Percentiles rank a stretch among this genome's conserved stretches.
phyloP scores from a whole-genome alignment of 2,113 vertebrate genomes.

The Psephotus haematonotus region DNA sequence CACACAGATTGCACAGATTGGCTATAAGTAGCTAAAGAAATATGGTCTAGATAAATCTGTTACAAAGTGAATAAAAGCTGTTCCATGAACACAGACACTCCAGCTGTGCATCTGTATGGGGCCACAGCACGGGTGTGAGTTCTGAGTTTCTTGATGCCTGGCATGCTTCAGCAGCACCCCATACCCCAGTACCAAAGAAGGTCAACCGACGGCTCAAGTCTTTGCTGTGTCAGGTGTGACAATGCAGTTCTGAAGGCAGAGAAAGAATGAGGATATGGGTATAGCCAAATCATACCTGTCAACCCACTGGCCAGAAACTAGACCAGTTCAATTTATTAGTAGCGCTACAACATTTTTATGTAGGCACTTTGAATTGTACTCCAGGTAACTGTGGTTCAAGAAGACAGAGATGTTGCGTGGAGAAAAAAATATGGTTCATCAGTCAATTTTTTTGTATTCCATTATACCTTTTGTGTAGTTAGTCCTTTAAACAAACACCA shows the following conservation, averaged over 20 bases:
- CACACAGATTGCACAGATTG: no score
- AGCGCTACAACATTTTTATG: neutral
- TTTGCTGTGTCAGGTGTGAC: neutral
- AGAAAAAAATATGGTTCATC: neutral
- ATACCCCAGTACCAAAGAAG: accelerated
- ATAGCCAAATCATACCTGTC: neutral
- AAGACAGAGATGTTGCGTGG: neutral
- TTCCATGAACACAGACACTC: neutral
- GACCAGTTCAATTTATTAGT: neutral
- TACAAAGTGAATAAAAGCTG: neutral
- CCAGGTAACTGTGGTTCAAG: neutral
- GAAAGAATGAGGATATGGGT: neutral
- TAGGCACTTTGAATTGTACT: neutral
- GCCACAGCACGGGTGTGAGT: neutral
- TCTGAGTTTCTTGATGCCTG: accelerated
- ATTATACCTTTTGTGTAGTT: neutral
- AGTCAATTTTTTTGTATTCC: neutral
- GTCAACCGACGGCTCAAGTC: neutral
- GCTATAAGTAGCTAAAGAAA: neutral
- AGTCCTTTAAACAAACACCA: neutral
- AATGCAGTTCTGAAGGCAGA: neutral
- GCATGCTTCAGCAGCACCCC: neutral
- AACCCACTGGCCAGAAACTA: neutral
- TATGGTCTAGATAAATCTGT: neutral
- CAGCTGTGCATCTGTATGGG: neutral